These are phyloP conservation scores for Falco rusticolus DNA, from an alignment of 2,797 vertebrate genomes.

Conservation along the genomic window DNA sequence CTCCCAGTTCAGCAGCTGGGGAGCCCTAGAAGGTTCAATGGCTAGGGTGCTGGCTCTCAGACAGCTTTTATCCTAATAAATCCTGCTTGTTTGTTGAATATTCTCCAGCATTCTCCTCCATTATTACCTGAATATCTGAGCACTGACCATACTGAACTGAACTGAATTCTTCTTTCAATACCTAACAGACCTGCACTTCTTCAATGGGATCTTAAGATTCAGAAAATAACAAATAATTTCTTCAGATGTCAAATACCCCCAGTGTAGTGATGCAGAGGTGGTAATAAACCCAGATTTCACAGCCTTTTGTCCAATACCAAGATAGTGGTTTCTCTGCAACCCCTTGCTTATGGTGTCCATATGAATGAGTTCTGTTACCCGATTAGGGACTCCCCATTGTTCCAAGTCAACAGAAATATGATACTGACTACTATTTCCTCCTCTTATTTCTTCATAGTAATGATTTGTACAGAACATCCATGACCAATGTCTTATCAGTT, in stretches of 20 bases:
- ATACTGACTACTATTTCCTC: neutral
- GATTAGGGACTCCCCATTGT: neutral
- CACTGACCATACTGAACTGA: neutral
- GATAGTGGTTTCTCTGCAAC: neutral
- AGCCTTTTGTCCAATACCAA: neutral
- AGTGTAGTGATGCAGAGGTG: neutral
- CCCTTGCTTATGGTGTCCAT: neutral
- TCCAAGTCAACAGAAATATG: neutral
- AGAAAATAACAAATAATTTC: neutral
- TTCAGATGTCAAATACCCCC: neutral
- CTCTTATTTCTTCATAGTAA: neutral
- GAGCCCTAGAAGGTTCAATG: fast-evolving
- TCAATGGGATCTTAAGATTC: neutral
- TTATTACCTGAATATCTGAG: neutral
- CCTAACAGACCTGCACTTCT: neutral
- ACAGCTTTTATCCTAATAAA: neutral
- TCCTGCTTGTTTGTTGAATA: neutral
- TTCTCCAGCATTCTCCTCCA: neutral
- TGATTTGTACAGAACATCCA: neutral
- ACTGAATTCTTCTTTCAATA: neutral
- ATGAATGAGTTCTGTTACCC: neutral
- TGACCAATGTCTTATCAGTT: neutral
- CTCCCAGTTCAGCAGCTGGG: neutral
- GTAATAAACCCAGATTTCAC: neutral
- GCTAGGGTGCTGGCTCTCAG: neutral